phyloP scores from a whole-genome alignment of 2,888 invertebrate genomes.

The Meghimatium bilineatum region DNA sequence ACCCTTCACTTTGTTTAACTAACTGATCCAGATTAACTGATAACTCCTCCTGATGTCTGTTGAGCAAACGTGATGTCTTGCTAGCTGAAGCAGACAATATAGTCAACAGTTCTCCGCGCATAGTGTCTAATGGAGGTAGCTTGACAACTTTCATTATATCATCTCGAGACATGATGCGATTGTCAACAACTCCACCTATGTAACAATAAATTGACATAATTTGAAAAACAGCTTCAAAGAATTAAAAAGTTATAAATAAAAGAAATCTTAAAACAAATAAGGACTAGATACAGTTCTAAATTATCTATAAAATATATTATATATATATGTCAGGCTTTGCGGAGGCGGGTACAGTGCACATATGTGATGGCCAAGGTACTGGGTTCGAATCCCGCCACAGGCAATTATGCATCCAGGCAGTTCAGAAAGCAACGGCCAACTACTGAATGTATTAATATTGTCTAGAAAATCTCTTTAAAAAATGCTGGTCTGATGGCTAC shows the following conservation, averaged over 20 bases:
- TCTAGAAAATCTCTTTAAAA: too few relatives aligned
- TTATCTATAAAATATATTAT: too few relatives aligned
- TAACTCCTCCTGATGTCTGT: slow-evolving; percentile 51
- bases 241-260: neutral
- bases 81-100: slow-evolving; percentile 49
- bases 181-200: slow-evolving; percentile 56
- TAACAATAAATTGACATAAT: neutral
- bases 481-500: too few relatives aligned
- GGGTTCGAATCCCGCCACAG: too few relatives aligned
- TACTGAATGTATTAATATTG: too few relatives aligned
- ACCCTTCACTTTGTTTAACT: slow-evolving; percentile 43
- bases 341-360: too few relatives aligned
- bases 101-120: slow-evolving; percentile 51
- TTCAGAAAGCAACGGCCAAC: too few relatives aligned
- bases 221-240: neutral
- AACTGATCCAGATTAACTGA: slow-evolving; percentile 53
- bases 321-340: too few relatives aligned
- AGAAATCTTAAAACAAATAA: too few relatives aligned
- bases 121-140: slow-evolving; percentile 50
- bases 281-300: too few relatives aligned
- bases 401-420: too few relatives aligned
- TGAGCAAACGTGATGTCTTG: slow-evolving; percentile 50
- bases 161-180: slow-evolving; percentile 50
- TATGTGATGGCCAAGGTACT: too few relatives aligned
- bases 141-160: slow-evolving; percentile 45